Conservation (phyloP, 2,113 vertebrate species). For the Xiphias gladius region DNA sequence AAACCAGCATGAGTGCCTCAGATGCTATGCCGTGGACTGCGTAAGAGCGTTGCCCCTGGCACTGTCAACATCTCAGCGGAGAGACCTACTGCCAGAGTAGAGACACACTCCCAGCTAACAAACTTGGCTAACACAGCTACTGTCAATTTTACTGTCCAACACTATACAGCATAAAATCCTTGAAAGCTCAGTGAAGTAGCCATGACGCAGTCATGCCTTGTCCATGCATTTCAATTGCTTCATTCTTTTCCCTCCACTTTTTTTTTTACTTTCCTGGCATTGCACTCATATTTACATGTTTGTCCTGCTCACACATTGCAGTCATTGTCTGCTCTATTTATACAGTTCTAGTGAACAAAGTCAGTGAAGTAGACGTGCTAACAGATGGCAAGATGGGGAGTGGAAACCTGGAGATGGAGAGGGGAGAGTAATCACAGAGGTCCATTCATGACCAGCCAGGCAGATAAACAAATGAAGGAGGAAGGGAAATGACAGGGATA, state of each 20-base stretch:
- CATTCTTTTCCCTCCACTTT: constrained; percentile 12
- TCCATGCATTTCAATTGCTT: constrained; percentile 26
- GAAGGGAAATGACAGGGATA: constrained; percentile 13
- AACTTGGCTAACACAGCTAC: constrained; percentile 37
- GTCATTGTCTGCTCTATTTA: constrained; percentile 60
- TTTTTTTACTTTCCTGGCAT: constrained; percentile 11
- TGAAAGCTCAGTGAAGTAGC: constrained; percentile 1
- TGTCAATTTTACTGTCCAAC: constrained; percentile 49
- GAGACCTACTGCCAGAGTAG: constrained; percentile 31
- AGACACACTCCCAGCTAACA: constrained; percentile 39
- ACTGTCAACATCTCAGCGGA: constrained; percentile 63
- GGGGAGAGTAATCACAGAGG: constrained; percentile 30
- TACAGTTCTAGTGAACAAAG: constrained; percentile 31
- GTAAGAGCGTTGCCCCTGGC: constrained; percentile 65
- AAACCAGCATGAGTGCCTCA: constrained; percentile 40
- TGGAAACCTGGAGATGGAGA: constrained; percentile 31
- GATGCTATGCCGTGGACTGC: constrained; percentile 60
- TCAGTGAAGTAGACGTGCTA: constrained; percentile 39
- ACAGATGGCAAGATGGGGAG: constrained; percentile 59
- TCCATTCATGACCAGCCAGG: constrained; percentile 12
- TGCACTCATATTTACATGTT: constrained; percentile 18
- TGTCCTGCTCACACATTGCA: constrained; percentile 36
- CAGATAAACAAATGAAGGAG: constrained; percentile 12
- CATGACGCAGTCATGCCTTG: constrained; percentile 3
- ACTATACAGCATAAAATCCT: constrained; percentile 17